A percentile compares a stretch with the other conserved stretches of the same genome.
Conservation (phyloP, 53 echinoderm and acorn worm species). For the Astropecten irregularis region DNA sequence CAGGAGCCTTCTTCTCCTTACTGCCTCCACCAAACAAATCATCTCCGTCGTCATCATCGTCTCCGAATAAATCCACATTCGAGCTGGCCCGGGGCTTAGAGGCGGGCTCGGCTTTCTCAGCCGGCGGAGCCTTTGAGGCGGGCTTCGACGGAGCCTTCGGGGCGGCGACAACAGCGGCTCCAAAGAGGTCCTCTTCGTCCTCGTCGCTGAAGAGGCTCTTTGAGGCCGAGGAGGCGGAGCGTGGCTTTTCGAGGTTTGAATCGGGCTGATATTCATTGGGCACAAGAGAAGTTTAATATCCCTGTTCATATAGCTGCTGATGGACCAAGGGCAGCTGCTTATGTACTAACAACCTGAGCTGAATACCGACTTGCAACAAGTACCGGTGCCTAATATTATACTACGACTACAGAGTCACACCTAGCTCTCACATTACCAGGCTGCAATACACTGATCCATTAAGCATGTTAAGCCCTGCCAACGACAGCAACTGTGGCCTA, state of each 20-base stretch:
- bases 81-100: slow-evolving; percentile 9
- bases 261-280: slow-evolving; percentile 68
- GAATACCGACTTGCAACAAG: background rate
- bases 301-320: slow-evolving; percentile 70
- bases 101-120: background rate
- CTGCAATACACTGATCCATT: no score
- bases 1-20: background rate
- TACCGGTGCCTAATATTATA: no score
- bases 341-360: background rate
- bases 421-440: no score
- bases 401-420: no score
- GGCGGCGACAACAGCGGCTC: background rate
- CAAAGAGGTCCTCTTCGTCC: slow-evolving; percentile 74
- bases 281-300: slow-evolving; percentile 85
- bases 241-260: slow-evolving; percentile 59
- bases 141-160: slow-evolving; percentile 6
- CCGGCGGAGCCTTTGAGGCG: background rate
- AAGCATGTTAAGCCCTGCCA: no score
- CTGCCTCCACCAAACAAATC: slow-evolving; percentile 69
- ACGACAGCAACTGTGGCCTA: no score
- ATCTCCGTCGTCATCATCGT: slow-evolving; percentile 70
- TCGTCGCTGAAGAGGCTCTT: slow-evolving; percentile 64
- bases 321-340: slow-evolving; percentile 48
- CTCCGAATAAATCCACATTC: slow-evolving; percentile 41
- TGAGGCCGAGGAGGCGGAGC: slow-evolving; percentile 51